Base-by-base conservation (phyloP, 2,113 vertebrate genomes). In the Micronisus gabar region DNA sequence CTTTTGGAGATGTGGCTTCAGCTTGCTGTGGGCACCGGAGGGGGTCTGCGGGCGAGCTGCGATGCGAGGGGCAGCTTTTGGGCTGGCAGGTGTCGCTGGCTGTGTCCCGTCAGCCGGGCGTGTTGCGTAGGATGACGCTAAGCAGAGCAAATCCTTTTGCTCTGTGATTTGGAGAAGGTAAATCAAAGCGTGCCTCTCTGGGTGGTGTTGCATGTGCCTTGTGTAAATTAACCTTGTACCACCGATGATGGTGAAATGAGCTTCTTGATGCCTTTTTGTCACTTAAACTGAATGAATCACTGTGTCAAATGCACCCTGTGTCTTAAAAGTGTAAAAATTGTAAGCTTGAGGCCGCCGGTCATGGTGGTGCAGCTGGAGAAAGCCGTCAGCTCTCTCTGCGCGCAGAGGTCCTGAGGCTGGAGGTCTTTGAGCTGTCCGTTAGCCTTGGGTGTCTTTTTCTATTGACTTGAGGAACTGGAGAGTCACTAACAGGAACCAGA, bases 81-180 rank as follows among this genome's bases (percentile, higher is more conserved):
- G 81, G 50, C 61, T 70, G 71, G 32, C 20, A 13, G 1, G 0
- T 15, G 32, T 26, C 66, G 3, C 91, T 11, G 50, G 71, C 22
- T 18, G 11, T 22, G 67, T 55, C 63, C 52, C 15, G 0, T 7
- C 48, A 11, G 6, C 73, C 84, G 4, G 27, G 0, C 0, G 4
- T 0, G 2, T 8, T 9, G 40, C 2, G 14, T n/a, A 2, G 86
- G 81, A 11, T 65, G 85, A 32, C 88, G 8, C 93, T 30, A 67
- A 92, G 63, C 81, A 16, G 30, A 8, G 32, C 40, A 7, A 11
- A 7, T 6, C 36, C 47, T 48, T 52, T 5, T 21, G 16, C 74
- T 25, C 50, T 3, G 1, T 7, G 45, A 8, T 19, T 25, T 40
- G 82, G 93, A 45, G 86, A 38, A 45, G 71, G 88, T 9, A 11